phyloP scores from a whole-genome alignment of 64 coral and sea anemone species.

The Montipora efflorescens region DNA sequence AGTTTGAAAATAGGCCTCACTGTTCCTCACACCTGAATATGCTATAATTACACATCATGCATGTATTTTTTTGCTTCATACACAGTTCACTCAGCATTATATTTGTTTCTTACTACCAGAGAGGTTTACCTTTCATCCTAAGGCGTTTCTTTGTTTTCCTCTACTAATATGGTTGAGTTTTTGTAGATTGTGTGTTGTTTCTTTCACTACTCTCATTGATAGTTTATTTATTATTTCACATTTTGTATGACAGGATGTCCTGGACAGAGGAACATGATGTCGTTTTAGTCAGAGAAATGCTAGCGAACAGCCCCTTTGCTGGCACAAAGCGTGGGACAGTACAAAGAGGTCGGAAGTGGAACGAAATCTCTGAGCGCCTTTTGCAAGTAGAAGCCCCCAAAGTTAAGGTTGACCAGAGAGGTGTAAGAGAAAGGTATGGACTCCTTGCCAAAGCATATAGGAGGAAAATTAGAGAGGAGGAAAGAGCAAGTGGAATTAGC shows the following conservation, averaged over 20 bases:
- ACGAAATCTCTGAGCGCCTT: slow-evolving; percentile 43
- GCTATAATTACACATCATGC: too few relatives aligned
- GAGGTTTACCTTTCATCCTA: neutral
- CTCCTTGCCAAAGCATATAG: slow-evolving; percentile 32
- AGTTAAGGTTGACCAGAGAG: slow-evolving; percentile 37
- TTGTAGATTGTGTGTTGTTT: slow-evolving; percentile 19
- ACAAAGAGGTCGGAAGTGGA: slow-evolving; percentile 42
- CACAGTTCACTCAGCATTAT: slow-evolving; percentile 12
- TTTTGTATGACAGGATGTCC: slow-evolving; percentile 28
- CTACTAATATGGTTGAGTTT: neutral
- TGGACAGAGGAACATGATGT: slow-evolving; percentile 67
- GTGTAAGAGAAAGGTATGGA: slow-evolving; percentile 34
- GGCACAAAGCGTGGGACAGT: slow-evolving; percentile 55
- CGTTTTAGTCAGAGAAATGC: slow-evolving; percentile 66
- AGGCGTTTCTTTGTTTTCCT: slow-evolving; percentile 27
- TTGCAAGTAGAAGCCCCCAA: slow-evolving; percentile 45
- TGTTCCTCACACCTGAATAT: slow-evolving; percentile 2
- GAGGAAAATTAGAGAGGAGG: neutral
- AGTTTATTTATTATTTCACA: slow-evolving; percentile 10
- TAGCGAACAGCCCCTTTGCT: slow-evolving; percentile 35
- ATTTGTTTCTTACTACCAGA: slow-evolving; percentile 8
- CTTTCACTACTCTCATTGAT: slow-evolving; percentile 21
- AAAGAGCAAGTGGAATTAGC: slow-evolving; percentile 37
- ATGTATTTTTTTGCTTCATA: too few relatives aligned
- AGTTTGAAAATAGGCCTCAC: slow-evolving; percentile 21